Base-by-base conservation (phyloP, 1,140 invertebrate genomes). In the Rhopalosiphum maidis region DNA sequence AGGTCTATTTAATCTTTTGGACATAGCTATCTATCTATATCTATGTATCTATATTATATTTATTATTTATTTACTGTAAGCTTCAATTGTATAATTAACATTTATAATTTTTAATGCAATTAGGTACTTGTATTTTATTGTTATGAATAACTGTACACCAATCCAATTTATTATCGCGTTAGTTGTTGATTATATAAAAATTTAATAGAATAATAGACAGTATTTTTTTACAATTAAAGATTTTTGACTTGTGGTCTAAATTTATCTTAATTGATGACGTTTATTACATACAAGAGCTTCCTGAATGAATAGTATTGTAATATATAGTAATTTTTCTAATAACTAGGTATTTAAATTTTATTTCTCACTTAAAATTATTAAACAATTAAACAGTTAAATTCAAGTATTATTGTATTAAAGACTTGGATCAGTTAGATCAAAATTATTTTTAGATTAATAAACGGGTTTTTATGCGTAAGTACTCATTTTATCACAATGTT, bases 401-500 rank as follows among this genome's bases (percentile, higher is more conserved):
- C n/a, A n/a, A 18, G 30, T 48, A 30, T 41, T 41, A 41, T 41
- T 41, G 41, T 41, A 41, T 48, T 87, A 30, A 87, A 48, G 15
- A 46, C 43, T 86, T 6, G 9, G 0, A 87, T 30, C 85, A 87
- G 23, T 86, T 30, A 21, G 15, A 87, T 30, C 43, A 87, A 77
- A 77, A 77, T 77, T 87, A 87, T n/a, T 43, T 86, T 86, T 86
- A 86, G 25, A 86, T 41, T 8, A 46, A 86, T 86, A 18, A 87
- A 22, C 25, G 9, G 41, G 25, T 48, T 87, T 46, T 8, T 30
- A 30, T 37, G 23, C 15, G 48, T 11, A 60, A 9, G 8, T 15
- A 77, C 60, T n/a, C 3, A 4, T 5, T 77, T 41, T 85, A 43
- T 37, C 23, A 43, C 23, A 41, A 85, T 41, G 7, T 11, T 41